A percentile compares a stretch with the other conserved stretches of the same genome.
Conservation (phyloP, 2,888 invertebrate genomes). For the Hyposoter dolosus region DNA sequence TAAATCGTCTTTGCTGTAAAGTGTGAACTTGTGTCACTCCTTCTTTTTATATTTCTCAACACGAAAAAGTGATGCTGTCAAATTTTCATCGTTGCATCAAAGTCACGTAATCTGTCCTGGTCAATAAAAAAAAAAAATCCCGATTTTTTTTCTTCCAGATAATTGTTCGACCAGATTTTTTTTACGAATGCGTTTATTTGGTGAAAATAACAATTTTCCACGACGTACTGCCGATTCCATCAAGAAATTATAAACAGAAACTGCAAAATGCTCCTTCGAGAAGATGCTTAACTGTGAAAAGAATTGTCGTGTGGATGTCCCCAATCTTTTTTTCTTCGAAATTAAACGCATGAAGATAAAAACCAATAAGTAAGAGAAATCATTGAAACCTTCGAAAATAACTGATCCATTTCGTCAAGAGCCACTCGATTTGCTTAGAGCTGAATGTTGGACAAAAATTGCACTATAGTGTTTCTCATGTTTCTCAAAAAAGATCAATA, state of each 20-base stretch:
- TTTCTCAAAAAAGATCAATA: too few relatives aligned
- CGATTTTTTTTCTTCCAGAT: too few relatives aligned
- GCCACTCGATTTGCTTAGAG: slow-evolving; percentile 46
- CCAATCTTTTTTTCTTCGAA: slow-evolving; percentile 13
- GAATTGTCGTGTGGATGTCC: not conserved
- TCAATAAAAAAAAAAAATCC: not conserved
- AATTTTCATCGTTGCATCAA: not conserved
- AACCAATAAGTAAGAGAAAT: not conserved
- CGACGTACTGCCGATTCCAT: not conserved
- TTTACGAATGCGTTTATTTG: not conserved
- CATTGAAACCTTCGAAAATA: slow-evolving; percentile 45
- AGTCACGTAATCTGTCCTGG: not conserved
- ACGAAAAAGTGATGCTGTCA: not conserved
- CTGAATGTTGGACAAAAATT: too few relatives aligned
- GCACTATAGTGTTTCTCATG: too few relatives aligned
- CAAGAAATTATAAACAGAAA: not conserved
- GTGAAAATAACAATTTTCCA: not conserved
- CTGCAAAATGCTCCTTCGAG: not conserved
- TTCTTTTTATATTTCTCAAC: not conserved
- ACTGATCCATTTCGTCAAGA: slow-evolving; percentile 54
- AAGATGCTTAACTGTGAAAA: not conserved
- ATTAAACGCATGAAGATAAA: not conserved
- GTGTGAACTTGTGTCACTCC: not conserved
- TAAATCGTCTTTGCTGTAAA: not conserved
- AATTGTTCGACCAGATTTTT: too few relatives aligned